phyloP scores from a whole-genome alignment of 2,797 vertebrate genomes.

The Poecilia wingei region DNA sequence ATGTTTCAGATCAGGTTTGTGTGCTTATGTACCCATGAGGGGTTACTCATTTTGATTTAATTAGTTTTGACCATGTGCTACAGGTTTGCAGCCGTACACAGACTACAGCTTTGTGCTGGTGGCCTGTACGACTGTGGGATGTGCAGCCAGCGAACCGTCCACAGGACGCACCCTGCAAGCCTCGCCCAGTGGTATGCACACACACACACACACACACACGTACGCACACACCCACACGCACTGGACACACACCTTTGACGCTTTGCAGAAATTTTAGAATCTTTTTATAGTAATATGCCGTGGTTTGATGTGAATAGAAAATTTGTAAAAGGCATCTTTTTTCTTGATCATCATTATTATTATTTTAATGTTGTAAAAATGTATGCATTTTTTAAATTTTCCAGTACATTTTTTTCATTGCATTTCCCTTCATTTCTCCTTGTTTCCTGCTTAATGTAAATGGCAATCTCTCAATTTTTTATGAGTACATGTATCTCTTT shows the following conservation, averaged over 20 bases:
- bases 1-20: neutral
- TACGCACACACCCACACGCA: neutral
- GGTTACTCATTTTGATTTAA: neutral
- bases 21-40: neutral
- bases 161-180: slow-evolving; percentile 88
- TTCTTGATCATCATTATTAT: no score
- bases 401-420: neutral
- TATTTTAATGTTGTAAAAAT: neutral
- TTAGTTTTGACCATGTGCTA: slow-evolving; percentile 19
- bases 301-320: neutral
- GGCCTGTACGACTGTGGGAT: slow-evolving; percentile 88
- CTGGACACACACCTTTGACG: neutral
- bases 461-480: neutral
- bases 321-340: neutral
- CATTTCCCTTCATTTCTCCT: neutral
- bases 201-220: neutral
- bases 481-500: slow-evolving; percentile 7
- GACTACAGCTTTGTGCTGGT: slow-evolving; percentile 87
- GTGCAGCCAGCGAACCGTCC: slow-evolving; percentile 84
- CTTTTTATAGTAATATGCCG: neutral
- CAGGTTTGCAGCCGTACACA: slow-evolving; percentile 88
- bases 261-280: neutral
- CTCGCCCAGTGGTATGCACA: slow-evolving; percentile 85
- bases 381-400: neutral
- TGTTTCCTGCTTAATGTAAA: neutral